Percentiles rank a stretch among this genome's conserved stretches.
Evolutionary conservation across 2,888 invertebrate species (phyloP).

Genomic region (Patella ulyssiponensis): DNA sequence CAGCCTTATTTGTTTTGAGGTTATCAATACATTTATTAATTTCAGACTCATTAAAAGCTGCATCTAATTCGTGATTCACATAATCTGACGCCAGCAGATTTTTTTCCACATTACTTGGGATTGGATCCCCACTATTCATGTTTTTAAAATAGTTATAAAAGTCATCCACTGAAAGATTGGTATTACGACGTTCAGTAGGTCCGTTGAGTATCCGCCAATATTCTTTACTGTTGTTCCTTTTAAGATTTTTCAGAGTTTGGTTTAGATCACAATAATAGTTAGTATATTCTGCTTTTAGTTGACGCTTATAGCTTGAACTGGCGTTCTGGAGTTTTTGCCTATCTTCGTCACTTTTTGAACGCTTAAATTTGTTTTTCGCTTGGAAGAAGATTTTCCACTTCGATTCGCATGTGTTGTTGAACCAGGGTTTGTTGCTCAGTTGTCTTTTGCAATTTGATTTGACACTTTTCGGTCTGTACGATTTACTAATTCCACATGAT

Average conservation of each 20-base stretch:
- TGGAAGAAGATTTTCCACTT: background rate
- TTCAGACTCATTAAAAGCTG: background rate
- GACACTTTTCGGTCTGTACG: background rate
- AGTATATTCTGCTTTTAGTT: background rate
- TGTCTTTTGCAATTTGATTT: background rate
- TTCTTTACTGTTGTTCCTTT: background rate
- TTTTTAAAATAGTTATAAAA: background rate
- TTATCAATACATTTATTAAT: background rate
- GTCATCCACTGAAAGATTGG: background rate
- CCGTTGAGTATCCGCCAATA: too few species aligned
- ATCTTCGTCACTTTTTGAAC: background rate
- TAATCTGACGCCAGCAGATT: too few species aligned
- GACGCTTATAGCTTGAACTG: slow-evolving; percentile 4
- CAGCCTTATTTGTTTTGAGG: background rate
- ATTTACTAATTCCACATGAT: background rate
- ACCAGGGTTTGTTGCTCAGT: background rate
- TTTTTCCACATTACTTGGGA: background rate
- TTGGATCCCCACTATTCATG: background rate
- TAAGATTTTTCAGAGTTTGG: too few species aligned
- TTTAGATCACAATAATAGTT: too few species aligned
- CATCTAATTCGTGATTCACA: too few species aligned
- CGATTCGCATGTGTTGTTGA: background rate
- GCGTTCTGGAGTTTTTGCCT: background rate
- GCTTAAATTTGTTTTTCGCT: background rate
- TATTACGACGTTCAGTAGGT: too few species aligned